phyloP scores from a whole-genome alignment of 2,113 vertebrate species.

The Plecturocebus donacophilus region DNA sequence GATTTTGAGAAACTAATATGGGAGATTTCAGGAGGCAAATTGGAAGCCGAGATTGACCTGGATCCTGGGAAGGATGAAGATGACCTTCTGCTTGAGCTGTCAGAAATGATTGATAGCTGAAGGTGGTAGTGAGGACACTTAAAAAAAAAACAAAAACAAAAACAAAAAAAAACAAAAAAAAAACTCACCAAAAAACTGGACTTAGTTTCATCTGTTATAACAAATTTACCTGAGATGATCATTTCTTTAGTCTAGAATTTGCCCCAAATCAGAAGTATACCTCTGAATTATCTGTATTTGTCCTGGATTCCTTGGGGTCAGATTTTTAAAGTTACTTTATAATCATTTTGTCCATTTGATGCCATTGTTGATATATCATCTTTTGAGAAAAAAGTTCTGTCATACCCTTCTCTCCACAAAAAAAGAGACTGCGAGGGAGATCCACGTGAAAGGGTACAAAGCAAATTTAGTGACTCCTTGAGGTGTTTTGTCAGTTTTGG shows the following conservation, averaged over 20 bases:
- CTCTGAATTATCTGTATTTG: slow-evolving; percentile 74
- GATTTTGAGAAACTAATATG: slow-evolving; percentile 96
- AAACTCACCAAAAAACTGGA: slow-evolving; percentile 66
- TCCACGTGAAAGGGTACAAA: neutral
- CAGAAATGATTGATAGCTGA: slow-evolving; percentile 97
- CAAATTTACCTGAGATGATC: slow-evolving; percentile 61
- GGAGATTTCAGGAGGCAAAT: slow-evolving; percentile 94
- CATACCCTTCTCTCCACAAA: slow-evolving; percentile 33
- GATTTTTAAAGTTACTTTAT: slow-evolving; percentile 64
- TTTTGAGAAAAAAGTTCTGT: slow-evolving; percentile 53
- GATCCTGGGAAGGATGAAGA: slow-evolving; percentile 94
- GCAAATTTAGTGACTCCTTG: slow-evolving; percentile 66
- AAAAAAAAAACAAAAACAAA: neutral
- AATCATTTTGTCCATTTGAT: slow-evolving; percentile 41
- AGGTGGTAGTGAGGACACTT: slow-evolving; percentile 23
- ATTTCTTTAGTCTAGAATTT: slow-evolving; percentile 77
- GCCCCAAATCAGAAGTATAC: slow-evolving; percentile 79
- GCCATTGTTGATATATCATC: slow-evolving; percentile 60
- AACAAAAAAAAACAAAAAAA: slow-evolving; percentile 34
- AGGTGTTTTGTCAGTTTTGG: slow-evolving; percentile 67
- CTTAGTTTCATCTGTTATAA: slow-evolving; percentile 74
- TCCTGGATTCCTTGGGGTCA: slow-evolving; percentile 77
- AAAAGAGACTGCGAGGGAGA: slow-evolving; percentile 40
- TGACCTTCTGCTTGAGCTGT: slow-evolving; percentile 95
- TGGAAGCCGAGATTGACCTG: slow-evolving; percentile 91